phyloP scores from a whole-genome alignment of 2,113 vertebrate genomes.

The Plecotus auritus region DNA sequence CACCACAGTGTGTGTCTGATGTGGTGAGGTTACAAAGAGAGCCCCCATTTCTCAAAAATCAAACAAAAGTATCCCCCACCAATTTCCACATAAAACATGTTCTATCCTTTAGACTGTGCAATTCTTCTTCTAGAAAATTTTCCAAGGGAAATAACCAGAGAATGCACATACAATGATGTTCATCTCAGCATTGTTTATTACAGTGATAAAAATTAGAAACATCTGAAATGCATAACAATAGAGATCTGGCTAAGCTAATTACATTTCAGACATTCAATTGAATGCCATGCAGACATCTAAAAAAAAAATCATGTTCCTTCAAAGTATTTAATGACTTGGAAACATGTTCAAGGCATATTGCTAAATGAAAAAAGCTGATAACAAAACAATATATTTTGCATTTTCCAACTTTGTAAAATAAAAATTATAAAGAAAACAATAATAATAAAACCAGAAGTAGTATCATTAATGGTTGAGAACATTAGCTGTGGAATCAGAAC shows the following conservation, averaged over 20 bases:
- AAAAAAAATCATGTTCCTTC: conserved; percentile 59
- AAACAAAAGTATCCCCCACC: conserved; percentile 16
- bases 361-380: conserved; percentile 65
- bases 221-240: conserved; percentile 67
- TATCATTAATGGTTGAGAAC: conserved; percentile 19
- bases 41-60: conserved; percentile 54
- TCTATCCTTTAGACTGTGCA: conserved; percentile 54
- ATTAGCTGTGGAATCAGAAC: neutral
- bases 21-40: conserved; percentile 49
- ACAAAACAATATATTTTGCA: conserved; percentile 53
- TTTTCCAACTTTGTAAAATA: conserved; percentile 59
- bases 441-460: conserved; percentile 46
- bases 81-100: conserved; percentile 56
- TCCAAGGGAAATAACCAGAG: conserved; percentile 69
- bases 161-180: conserved; percentile 65
- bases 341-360: conserved; percentile 62
- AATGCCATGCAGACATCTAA: conserved; percentile 53
- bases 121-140: conserved; percentile 65
- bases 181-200: conserved; percentile 71
- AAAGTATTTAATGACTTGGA: conserved; percentile 67
- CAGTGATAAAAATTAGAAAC: conserved; percentile 68
- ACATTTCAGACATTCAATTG: conserved; percentile 66
- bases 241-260: conserved; percentile 67
- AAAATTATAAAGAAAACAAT: conserved; percentile 48
- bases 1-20: conserved; percentile 27